These are phyloP conservation scores for Pipra filicauda DNA, from an alignment of 2,113 vertebrate species.

Conservation along the genomic window DNA sequence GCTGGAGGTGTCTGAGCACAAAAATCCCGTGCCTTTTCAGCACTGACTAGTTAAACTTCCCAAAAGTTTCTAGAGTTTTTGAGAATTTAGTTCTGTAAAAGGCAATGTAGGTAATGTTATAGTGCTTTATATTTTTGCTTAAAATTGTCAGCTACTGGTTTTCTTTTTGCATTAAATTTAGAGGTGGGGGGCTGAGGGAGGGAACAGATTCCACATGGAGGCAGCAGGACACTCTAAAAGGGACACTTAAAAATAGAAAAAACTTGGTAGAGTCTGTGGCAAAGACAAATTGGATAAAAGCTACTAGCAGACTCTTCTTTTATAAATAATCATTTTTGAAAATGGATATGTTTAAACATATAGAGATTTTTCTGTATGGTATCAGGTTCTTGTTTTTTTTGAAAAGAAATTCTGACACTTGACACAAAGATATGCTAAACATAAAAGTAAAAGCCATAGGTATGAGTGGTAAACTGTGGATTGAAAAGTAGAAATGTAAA, in stretches of 20 bases:
- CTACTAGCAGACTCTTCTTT: slow-evolving; percentile 59
- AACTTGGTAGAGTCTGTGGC: slow-evolving; percentile 52
- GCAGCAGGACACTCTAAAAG: slow-evolving; percentile 27
- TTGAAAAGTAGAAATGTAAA: slow-evolving; percentile 76
- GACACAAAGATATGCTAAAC: slow-evolving; percentile 72
- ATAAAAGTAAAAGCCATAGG: slow-evolving; percentile 77
- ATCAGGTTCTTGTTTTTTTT: slow-evolving; percentile 69
- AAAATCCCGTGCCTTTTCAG: slow-evolving; percentile 75
- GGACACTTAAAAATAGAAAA: slow-evolving; percentile 43
- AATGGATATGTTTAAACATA: slow-evolving; percentile 63
- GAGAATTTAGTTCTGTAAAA: slow-evolving; percentile 53
- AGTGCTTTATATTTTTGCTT: slow-evolving; percentile 73
- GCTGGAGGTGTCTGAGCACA: slow-evolving; percentile 55
- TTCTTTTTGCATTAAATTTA: slow-evolving; percentile 40
- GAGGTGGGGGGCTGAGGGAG: not conserved
- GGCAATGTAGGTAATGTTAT: slow-evolving; percentile 53
- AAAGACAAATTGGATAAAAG: slow-evolving; percentile 62
- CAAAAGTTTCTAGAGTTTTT: slow-evolving; percentile 58
- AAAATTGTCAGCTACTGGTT: slow-evolving; percentile 43
- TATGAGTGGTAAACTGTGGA: slow-evolving; percentile 76
- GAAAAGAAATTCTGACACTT: slow-evolving; percentile 55
- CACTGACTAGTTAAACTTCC: slow-evolving; percentile 51
- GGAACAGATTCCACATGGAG: slow-evolving; percentile 23
- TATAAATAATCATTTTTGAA: slow-evolving; percentile 57
- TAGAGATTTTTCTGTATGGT: slow-evolving; percentile 65